Percentiles rank a stretch among this genome's conserved stretches.
phyloP scores from a whole-genome alignment of 2,888 invertebrate genomes.

The Napeogenes sylphis region DNA sequence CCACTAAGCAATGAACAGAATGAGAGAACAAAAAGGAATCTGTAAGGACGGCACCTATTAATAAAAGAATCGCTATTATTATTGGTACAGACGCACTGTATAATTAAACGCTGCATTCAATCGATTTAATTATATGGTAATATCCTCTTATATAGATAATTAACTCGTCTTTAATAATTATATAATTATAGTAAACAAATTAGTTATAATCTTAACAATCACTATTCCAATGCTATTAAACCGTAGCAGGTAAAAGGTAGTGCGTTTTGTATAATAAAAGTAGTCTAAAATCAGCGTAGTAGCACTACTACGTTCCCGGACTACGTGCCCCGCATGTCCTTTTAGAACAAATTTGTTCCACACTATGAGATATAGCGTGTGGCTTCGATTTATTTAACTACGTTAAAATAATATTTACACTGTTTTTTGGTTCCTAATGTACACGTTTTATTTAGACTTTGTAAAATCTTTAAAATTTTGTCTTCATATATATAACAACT shows the following conservation, averaged over 20 bases:
- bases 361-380: conserved; percentile 17
- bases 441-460: too few species aligned
- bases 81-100: conserved; percentile 36
- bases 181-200: too few species aligned
- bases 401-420: too few species aligned
- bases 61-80: conserved; percentile 67
- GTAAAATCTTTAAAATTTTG: too few species aligned
- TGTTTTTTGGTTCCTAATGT: too few species aligned
- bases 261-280: conserved; percentile 32
- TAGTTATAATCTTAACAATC: too few species aligned
- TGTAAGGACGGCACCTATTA: conserved; percentile 49
- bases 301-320: conserved; percentile 52
- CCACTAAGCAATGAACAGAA: conserved; percentile 20
- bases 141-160: too few species aligned
- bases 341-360: conserved; percentile 14
- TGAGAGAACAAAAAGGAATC: conserved; percentile 48
- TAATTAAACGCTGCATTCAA: conserved; percentile 10
- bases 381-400: too few species aligned
- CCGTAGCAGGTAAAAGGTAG: conserved; percentile 8
- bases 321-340: conserved; percentile 62
- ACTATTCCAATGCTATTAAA: conserved; percentile 4
- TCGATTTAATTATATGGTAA: neutral
- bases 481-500: too few species aligned
- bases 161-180: too few species aligned
- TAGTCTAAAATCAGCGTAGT: conserved; percentile 63